Evolutionary conservation across 2,888 invertebrate species (phyloP), one percentile per base, ranked within the genome.

Genomic region (Acrobasis consociella): DNA sequence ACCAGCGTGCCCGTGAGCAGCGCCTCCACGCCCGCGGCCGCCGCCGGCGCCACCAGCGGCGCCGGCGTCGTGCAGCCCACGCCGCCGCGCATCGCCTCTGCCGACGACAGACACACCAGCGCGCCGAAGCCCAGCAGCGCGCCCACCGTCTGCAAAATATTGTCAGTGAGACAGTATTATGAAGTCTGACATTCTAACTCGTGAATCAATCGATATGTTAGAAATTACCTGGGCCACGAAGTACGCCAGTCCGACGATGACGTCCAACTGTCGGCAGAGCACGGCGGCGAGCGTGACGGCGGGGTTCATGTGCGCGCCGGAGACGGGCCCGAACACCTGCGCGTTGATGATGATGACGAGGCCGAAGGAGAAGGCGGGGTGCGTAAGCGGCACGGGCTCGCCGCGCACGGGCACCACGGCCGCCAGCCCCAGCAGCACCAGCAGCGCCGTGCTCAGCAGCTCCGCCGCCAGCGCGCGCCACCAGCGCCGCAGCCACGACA

Each of bases 271-370:
- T 9, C 94, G 94, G 66, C 93, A 76, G 63, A 95, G 77, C 60
- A 95, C 76, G 46, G 94, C 93, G 5, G 96, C 95, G 37, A 96
- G 86, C 13, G 96, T 95, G 15, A 97, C 95, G 3, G 95, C 94
- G 0, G 97, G 97, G 90, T 97, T 97, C 75, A 97, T 85, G 86
- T 97, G 96, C 17, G 96, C 95, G 59, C 96, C 96, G 13, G 96
- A 96, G 51, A 95, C 91, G 71, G 95, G 95, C 3, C 96, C 97
- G 76, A 96, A 95, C 63, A 80, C 85, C 69, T 81, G 73, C 62
- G 76, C 80, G 10, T 31, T 31, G 46, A 77, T 81, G 17, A 81
- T 66, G 68, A 91, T 86, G 49, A 86, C 74, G 78, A 78, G 80
- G 64, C 89, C 91, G 81, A 91, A 91, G 17, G 81, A 85, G 67